Conservation (phyloP, 2,113 vertebrate species). For the Megaleporinus macrocephalus region DNA sequence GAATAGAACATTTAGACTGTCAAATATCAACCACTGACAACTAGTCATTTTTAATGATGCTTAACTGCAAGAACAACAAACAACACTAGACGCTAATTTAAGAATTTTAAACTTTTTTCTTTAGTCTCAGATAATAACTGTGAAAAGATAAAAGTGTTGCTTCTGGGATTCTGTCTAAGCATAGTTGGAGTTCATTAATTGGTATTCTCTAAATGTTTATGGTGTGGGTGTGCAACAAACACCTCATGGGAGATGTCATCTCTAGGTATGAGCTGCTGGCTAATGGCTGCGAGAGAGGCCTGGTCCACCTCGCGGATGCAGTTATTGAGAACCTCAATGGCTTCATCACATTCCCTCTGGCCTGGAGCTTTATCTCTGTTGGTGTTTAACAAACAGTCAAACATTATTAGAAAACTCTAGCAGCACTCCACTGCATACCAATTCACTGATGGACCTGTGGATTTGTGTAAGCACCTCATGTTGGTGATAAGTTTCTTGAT, state of each 20-base stretch:
- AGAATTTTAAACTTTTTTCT: not conserved
- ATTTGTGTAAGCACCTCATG: conserved; percentile 84
- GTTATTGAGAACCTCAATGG: conserved; percentile 90
- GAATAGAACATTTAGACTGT: not conserved
- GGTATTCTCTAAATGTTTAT: not conserved
- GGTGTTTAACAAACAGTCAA: conserved; percentile 9
- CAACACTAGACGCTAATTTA: not conserved
- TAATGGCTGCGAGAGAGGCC: conserved; percentile 93
- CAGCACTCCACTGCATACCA: not conserved
- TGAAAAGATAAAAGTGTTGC: not conserved
- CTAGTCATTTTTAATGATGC: not conserved
- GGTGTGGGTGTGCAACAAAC: conserved; percentile 14
- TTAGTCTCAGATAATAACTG: not conserved
- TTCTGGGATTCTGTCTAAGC: not conserved
- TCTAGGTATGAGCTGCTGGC: conserved; percentile 91
- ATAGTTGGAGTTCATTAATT: not conserved
- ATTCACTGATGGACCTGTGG: too few species aligned
- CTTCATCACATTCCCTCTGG: conserved; percentile 93
- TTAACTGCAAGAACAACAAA: not conserved
- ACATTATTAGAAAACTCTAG: not conserved
- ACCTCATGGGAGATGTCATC: conserved; percentile 98
- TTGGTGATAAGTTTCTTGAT: conserved; percentile 98
- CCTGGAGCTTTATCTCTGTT: conserved; percentile 96
- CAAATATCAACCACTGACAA: not conserved
- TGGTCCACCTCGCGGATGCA: conserved; percentile 95